Percentiles rank a stretch among this genome's conserved stretches.
phyloP scores from a whole-genome alignment of 2,797 vertebrate species.

The Chiroxiphia lanceolata region DNA sequence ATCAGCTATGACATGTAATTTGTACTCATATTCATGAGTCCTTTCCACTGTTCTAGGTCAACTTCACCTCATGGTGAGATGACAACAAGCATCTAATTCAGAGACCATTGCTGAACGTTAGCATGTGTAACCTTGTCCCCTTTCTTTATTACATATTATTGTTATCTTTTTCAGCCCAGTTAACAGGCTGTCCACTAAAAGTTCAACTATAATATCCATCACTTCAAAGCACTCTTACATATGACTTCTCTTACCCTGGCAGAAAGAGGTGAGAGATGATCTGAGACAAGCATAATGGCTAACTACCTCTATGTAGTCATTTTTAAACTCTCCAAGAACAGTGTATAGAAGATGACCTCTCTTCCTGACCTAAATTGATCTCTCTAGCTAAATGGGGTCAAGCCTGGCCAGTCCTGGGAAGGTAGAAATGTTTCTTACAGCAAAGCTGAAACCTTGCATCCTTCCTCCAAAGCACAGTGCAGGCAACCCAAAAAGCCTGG shows the following conservation, averaged over 20 bases:
- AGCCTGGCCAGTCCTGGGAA: neutral
- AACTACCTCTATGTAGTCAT: neutral
- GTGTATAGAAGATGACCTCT: neutral
- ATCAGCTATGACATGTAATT: constrained; percentile 11
- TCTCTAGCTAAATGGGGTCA: constrained; percentile 17
- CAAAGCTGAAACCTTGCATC: neutral
- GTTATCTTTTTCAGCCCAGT: neutral
- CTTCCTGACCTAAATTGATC: constrained; percentile 36
- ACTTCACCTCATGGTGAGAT: neutral
- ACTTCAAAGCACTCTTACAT: constrained; percentile 10
- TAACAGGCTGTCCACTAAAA: constrained; percentile 1
- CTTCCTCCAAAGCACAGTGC: neutral
- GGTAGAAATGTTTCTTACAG: neutral
- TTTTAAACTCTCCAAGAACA: neutral
- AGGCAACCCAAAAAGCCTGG: neutral
- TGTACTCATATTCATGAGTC: constrained; percentile 33
- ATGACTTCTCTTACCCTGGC: neutral
- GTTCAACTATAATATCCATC: constrained; percentile 24
- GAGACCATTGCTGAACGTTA: neutral
- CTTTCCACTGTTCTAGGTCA: constrained; percentile 23
- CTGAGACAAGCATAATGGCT: neutral
- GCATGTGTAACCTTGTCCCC: neutral
- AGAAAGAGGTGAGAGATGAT: constrained; percentile 27
- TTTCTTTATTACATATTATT: neutral
- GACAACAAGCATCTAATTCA: neutral